Conservation (phyloP, 2,113 vertebrate species). For the Dolichotis patagonum region DNA sequence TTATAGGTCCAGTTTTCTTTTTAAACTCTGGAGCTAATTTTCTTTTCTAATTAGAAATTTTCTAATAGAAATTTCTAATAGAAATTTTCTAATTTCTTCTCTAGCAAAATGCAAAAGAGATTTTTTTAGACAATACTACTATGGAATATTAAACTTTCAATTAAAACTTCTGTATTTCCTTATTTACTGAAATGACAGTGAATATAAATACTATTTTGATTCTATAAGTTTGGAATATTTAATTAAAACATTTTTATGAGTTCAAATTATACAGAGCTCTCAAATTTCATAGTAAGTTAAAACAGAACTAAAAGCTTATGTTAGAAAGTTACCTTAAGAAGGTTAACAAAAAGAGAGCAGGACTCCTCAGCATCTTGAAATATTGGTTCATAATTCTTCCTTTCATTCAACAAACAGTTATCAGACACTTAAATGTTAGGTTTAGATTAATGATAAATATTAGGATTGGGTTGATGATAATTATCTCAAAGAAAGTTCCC, state of each 20-base stretch:
- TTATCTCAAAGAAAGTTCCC: background rate
- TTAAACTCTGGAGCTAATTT: slow-evolving; percentile 9
- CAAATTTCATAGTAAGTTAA: slow-evolving; percentile 1
- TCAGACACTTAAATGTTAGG: background rate
- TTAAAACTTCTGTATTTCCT: background rate
- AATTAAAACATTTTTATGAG: slow-evolving; percentile 25
- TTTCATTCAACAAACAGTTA: slow-evolving; percentile 27
- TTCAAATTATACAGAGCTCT: background rate
- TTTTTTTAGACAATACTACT: background rate
- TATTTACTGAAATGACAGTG: background rate
- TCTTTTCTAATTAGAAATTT: slow-evolving; percentile 56
- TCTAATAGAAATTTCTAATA: no score
- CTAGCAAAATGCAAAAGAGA: slow-evolving; percentile 29
- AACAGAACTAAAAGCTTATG: background rate
- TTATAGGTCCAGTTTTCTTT: background rate
- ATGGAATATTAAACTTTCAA: background rate
- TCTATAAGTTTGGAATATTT: background rate
- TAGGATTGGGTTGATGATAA: background rate
- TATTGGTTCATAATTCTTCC: background rate
- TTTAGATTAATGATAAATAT: background rate
- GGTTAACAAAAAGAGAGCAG: background rate
- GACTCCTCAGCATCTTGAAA: background rate
- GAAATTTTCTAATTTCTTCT: no score
- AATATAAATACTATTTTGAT: background rate
- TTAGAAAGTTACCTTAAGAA: background rate